Evolutionary conservation across 2,888 invertebrate genomes (phyloP), one percentile per base, ranked within the genome.

Genomic region (Lepetodrilus schrolli): DNA sequence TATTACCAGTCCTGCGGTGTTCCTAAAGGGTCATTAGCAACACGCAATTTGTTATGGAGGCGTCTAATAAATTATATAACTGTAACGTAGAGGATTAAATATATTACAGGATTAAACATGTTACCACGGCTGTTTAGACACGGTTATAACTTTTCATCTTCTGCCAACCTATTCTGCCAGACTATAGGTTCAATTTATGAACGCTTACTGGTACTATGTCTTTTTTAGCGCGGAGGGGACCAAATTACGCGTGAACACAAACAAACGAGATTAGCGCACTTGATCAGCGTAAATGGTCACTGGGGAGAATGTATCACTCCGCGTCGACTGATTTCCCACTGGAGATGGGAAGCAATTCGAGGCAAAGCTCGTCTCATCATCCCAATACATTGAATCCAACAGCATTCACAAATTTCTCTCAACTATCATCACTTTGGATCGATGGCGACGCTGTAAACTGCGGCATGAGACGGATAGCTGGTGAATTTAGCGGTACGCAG

Each of bases 241-340:
- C 68, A 30, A 38, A 43, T 38, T 37, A 66, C 66, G 43, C 43
- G 43, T 26, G 68, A 68, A 38, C 43, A 68, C 68, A 68, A 68
- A 68, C 68, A 68, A 68, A 68, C 68, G 38, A 38, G 43, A 68
- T 68, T 68, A 68, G 68, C 21, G 20, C 30, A 47, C 68, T 68
- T 68, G 68, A 68, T 68, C 68, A 30, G 68, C 47, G 68, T 68
- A 68, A 68, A 68, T 47, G 68, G 68, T 68, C 47, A 2, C 68
- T 23, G 7, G 68, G 47, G 68, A 68, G 43, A 7, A 8, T 4
- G 66, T 68, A 37, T 68, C 43, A 68, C 66, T 20, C n/a, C 37
- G 43, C 68, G 26, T 7, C 30, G 26, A 23, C 43, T 68, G 58
- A 58, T 58, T 58, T 58, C 58, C 58, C 58, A 58, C 58, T 58